A percentile compares a stretch with the other conserved stretches of the same genome.
These are phyloP conservation scores for Urocynchramus pylzowi DNA, from an alignment of 2,113 vertebrate species.

Conservation along the genomic window DNA sequence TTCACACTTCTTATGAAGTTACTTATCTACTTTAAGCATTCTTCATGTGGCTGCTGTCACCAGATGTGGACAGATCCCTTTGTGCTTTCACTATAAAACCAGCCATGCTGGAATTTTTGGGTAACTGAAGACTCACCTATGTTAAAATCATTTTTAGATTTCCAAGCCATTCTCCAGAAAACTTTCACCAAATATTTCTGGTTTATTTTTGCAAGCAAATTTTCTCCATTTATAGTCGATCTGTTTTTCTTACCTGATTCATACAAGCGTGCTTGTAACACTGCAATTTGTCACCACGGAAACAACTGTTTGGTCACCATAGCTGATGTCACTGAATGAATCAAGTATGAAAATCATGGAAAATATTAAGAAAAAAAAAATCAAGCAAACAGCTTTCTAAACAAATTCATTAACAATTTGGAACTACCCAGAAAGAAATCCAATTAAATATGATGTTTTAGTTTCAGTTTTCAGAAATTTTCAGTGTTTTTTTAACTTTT, in stretches of 20 bases:
- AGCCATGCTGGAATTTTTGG: neutral
- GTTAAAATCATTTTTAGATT: neutral
- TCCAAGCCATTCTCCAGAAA: neutral
- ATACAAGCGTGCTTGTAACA: neutral
- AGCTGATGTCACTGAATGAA: slow-evolving; percentile 10
- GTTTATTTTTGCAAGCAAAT: neutral
- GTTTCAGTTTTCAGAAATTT: slow-evolving; percentile 25
- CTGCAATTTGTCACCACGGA: slow-evolving; percentile 8
- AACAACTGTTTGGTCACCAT: neutral
- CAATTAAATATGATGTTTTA: neutral
- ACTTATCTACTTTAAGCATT: neutral
- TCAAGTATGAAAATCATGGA: neutral
- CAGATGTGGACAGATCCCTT: neutral
- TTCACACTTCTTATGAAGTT: neutral
- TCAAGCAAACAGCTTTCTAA: neutral
- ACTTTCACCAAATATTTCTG: neutral
- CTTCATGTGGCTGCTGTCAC: neutral
- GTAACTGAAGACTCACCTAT: neutral
- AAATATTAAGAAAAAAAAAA: neutral
- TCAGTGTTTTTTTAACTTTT: neutral
- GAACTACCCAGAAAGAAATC: neutral
- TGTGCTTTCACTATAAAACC: neutral
- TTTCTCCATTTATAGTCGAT: neutral
- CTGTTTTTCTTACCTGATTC: slow-evolving; percentile 15
- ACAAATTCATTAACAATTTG: neutral